Conservation (phyloP, 2,797 vertebrate species). For the Sebastes reedi region DNA sequence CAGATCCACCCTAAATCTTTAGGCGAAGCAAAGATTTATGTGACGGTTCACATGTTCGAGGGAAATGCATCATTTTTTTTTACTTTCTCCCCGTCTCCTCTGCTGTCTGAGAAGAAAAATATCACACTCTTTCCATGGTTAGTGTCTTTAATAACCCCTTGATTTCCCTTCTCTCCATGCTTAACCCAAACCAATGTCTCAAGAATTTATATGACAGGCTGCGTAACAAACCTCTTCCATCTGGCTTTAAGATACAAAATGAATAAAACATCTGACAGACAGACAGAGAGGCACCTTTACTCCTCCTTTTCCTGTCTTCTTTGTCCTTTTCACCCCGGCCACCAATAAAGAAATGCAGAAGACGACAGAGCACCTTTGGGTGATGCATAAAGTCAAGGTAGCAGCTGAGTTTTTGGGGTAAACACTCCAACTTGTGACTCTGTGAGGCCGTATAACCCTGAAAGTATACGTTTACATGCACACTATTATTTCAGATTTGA, state of each 20-base stretch:
- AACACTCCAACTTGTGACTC: neutral
- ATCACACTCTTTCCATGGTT: constrained; percentile 33
- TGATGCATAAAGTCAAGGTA: neutral
- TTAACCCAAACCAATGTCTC: constrained; percentile 29
- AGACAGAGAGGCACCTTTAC: constrained; percentile 55
- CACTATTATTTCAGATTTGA: too few species aligned
- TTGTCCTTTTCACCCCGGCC: constrained; percentile 42
- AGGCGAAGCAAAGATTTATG: constrained; percentile 2
- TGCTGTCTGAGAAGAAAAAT: constrained; percentile 25
- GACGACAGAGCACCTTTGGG: constrained; percentile 6
- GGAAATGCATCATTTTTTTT: constrained; percentile 8
- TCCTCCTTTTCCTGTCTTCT: constrained; percentile 12
- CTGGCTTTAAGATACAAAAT: constrained; percentile 61
- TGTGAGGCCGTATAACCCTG: neutral
- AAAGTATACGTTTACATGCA: neutral
- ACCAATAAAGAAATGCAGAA: constrained; percentile 25
- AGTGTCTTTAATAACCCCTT: constrained; percentile 24
- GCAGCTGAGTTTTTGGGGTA: neutral
- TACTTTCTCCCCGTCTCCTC: neutral
- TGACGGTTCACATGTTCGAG: neutral
- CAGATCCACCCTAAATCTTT: constrained; percentile 25
- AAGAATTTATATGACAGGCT: constrained; percentile 56
- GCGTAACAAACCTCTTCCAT: constrained; percentile 65
- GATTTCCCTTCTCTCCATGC: constrained; percentile 20
- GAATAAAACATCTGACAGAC: constrained; percentile 71